Conservation (phyloP, 2,113 vertebrate species). For the Tyrannus savana region DNA sequence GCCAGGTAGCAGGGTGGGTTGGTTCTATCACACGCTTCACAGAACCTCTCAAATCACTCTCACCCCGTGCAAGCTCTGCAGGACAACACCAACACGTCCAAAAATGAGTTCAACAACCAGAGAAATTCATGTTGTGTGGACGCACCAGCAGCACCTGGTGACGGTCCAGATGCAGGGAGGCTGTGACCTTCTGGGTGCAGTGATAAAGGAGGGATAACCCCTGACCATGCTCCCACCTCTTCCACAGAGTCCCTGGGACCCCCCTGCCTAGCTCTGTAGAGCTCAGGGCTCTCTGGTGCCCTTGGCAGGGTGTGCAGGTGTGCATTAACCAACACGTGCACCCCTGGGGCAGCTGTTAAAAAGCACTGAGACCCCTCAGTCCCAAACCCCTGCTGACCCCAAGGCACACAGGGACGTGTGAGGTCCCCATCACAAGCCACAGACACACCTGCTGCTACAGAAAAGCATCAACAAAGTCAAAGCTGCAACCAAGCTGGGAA, state of each 20-base stretch:
- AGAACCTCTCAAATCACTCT: background rate
- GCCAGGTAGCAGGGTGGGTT: background rate
- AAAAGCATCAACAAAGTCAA: background rate
- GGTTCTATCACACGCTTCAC: rapidly evolving
- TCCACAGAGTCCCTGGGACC: rapidly evolving
- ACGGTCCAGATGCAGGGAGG: background rate
- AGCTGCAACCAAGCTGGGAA: background rate
- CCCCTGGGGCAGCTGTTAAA: background rate
- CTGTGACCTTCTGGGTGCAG: background rate
- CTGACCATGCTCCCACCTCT: rapidly evolving
- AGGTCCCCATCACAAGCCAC: background rate
- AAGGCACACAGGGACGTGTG: background rate
- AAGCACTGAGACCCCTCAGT: background rate
- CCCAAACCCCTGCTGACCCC: background rate
- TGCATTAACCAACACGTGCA: rapidly evolving
- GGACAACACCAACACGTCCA: background rate
- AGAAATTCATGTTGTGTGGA: background rate
- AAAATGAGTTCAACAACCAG: background rate
- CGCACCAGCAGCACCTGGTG: background rate
- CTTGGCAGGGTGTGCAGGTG: background rate
- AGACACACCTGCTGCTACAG: background rate
- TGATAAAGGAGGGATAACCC: too few species aligned
- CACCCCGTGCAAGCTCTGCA: background rate
- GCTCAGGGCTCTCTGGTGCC: background rate
- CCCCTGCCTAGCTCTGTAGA: too few species aligned